A percentile compares a stretch with the other conserved stretches of the same genome.
These are phyloP conservation scores for Cebus imitator DNA, from an alignment of 2,113 vertebrate species.

Conservation along the genomic window DNA sequence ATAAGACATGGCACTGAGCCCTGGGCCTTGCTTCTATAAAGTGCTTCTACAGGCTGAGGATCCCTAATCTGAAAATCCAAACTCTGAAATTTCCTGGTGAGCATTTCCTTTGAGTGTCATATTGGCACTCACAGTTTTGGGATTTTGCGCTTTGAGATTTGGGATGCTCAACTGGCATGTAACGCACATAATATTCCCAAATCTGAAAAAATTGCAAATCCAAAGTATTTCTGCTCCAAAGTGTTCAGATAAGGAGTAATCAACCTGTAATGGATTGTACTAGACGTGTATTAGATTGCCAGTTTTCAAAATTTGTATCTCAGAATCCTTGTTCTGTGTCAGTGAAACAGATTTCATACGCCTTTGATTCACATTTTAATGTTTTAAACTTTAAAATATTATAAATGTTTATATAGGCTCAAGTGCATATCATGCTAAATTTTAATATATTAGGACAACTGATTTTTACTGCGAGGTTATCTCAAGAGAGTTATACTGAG, in stretches of 20 bases:
- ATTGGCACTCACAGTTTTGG: neutral
- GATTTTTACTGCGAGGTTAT: neutral
- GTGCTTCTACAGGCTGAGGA: neutral
- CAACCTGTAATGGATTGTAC: neutral
- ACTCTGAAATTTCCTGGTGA: neutral
- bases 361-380: constrained; percentile 16
- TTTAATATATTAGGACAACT: constrained; percentile 19
- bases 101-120: neutral
- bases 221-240: no score
- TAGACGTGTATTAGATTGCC: neutral
- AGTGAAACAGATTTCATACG: constrained; percentile 7
- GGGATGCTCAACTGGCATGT: no score
- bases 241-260: neutral
- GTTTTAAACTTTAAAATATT: constrained; percentile 32
- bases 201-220: no score
- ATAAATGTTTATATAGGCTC: neutral
- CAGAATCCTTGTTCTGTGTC: neutral
- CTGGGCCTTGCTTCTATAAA: neutral
- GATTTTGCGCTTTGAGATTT: no score
- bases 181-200: no score
- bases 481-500: neutral
- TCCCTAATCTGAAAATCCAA: neutral
- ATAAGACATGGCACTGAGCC: neutral
- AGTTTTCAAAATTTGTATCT: constrained; percentile 6
- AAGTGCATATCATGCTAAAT: neutral